Evolutionary conservation across 2,797 vertebrate species (phyloP), one percentile per base, ranked within the genome.

Genomic region (Syngnathus rostellatus): DNA sequence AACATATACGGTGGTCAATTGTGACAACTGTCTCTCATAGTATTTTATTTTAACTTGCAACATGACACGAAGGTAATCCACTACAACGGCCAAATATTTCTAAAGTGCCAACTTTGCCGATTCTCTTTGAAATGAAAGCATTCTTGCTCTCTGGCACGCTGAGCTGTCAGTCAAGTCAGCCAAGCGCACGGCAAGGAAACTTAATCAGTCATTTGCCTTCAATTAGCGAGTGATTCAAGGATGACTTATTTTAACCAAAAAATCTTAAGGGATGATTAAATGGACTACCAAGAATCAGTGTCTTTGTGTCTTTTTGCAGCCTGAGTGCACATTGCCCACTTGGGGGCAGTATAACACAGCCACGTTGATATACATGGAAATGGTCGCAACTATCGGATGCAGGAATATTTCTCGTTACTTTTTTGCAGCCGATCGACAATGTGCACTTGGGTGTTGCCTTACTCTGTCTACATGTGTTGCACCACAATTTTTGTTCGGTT

Each of bases 161-260:
- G 31, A 31, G 77, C 80, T 37, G 66, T 64, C 62, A 48, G 69
- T 63, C 62, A 45, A 72, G 70, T 39, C 63, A 71, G 54, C 70
- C 64, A 83, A 64, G 39, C 5, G 16, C 43, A n/a, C 40, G 72
- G 70, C 68, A 66, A 66, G 79, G 67, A 88, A 85, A 84, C 84
- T 62, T 70, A 87, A 85, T 87, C 84, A 81, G 69, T 84, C 17
- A 83, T 88, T 88, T 87, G 81, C 82, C 84, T 63, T 86, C 86
- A 86, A 84, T 92, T 89, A 89, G 72, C 2, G 63, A 75, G 78
- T 88, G 88, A 91, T 90, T 90, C 90, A 89, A 70, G 74, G 50
- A 23, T 23, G 12, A 6, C 7, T 9, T 9, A 31, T 31, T 31
- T 31, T 4, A 4, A 3, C 3, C 31, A 31, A 31, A 31, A 31